Evolutionary conservation across 2,113 vertebrate genomes (phyloP), one percentile per base, ranked within the genome.

Genomic region (Diadophis punctatus): DNA sequence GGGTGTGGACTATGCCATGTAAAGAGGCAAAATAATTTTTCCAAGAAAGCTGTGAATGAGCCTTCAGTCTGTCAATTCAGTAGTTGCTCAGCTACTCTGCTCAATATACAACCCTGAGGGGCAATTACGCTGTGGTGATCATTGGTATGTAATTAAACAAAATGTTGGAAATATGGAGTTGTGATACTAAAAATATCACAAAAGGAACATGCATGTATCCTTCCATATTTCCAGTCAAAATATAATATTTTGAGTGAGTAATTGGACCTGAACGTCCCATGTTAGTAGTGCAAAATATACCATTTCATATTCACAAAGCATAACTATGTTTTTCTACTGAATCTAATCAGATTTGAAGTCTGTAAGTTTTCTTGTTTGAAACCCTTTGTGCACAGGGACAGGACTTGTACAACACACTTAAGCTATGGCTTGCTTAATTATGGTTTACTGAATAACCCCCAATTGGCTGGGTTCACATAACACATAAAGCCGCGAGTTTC

Each of bases 121-220:
- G 51, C 18, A 0, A 39, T 60, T 85, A 56, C 46, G 30, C 92
- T 93, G 95, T 93, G 93, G 93, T 85, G 90, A 86, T 91, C 48
- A 0, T 51, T 52, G 94, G 43, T 53, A 90, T 91, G 53, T 87
- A 85, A 86, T 95, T 88, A 48, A 46, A 95, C 90, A 39, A 92
- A 95, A 91, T 92, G 94, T 30, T 90, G 93, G 93, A 93, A 60
- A 94, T 90, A 93, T 2, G 93, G 86, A 48, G 95, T 39, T 8
- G 63, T 91, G 60, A 23, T 85, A 8, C 23, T 55, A 91, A 92
- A 68, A 93, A 93, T 91, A 87, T n/a, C 46, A 56, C 60, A 53
- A 93, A 90, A 63, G 18, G 91, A 93, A 18, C 43, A 9, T 89
- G 58, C 90, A 27, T 53, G 63, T 91, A n/a, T 48, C 18, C 88